Evolutionary conservation across 2,888 invertebrate species (phyloP).

Genomic region (Antheraea assamensis): DNA sequence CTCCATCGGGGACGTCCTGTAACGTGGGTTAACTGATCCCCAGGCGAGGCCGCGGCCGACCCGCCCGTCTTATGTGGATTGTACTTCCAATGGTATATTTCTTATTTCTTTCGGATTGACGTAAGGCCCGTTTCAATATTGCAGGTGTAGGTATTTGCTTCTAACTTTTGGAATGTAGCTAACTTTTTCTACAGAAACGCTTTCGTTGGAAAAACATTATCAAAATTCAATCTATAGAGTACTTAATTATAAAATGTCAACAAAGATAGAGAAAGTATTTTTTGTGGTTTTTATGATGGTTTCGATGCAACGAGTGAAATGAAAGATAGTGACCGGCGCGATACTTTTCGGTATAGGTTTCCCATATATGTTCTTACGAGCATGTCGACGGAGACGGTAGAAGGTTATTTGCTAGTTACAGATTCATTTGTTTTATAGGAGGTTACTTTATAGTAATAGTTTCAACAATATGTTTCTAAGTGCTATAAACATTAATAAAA

Average conservation of each 20-base stretch:
- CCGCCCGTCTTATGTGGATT: constrained; percentile 65
- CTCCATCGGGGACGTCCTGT: constrained; percentile 66
- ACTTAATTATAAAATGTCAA: background rate
- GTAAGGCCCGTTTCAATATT: constrained; percentile 35
- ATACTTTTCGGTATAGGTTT: no score
- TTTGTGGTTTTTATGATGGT: background rate
- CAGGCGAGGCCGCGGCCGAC: constrained; percentile 49
- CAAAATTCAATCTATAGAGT: background rate
- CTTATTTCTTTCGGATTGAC: constrained; percentile 60
- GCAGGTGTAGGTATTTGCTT: background rate
- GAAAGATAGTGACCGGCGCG: background rate
- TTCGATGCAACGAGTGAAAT: no score
- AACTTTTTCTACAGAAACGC: constrained; percentile 12
- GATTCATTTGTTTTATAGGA: background rate
- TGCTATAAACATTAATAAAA: background rate
- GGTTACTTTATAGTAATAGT: background rate
- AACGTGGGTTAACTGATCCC: constrained; percentile 79
- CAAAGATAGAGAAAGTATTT: background rate
- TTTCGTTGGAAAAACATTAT: background rate
- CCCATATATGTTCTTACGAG: no score
- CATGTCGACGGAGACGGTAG: no score
- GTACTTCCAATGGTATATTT: constrained; percentile 46
- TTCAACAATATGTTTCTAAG: background rate
- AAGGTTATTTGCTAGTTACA: no score
- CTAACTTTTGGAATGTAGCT: constrained; percentile 3